Evolutionary conservation across 2,888 invertebrate genomes (phyloP), one percentile per base, ranked within the genome.

Genomic region (Malthinus seriepunctatus): DNA sequence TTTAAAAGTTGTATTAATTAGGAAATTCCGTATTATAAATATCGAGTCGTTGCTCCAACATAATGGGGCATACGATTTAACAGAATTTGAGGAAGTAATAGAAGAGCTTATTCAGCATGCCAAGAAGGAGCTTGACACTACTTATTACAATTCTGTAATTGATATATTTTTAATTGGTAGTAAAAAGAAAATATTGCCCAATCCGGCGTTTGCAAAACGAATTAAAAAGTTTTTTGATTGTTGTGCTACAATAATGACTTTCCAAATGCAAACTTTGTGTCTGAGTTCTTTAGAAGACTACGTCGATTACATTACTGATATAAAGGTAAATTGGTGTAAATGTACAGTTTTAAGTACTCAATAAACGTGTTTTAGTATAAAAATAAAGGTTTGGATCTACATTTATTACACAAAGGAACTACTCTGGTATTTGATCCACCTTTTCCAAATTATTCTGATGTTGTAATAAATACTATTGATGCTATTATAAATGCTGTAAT

Each of bases 211-310:
- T 64, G 83, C 82, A 11, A 82, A 82, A 8, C 84, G 86, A 73
- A 85, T 90, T 76, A 86, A 84, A 67, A 85, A 86, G 42, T 95
- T 95, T 77, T 95, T 90, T 75, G 90, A 93, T 75, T 90, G 93
- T 68, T 86, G 95, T 1, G 89, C 89, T 0, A 88, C 89, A 32
- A 81, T 95, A 38, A 96, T 96, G 96, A 91, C 93, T 0, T 88
- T 88, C 68, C 92, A 95, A 69, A 79, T 97, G 54, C 93, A 95
- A 75, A 86, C 86, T 15, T 77, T 95, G 32, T 91, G 92, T 65
- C 80, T 93, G 38, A 85, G 88, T 67, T 95, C 95, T 3, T 84
- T 95, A 70, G 80, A 85, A 47, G 89, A 90, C 63, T 95, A 87
- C 72, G 87, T 90, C 1, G 81, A 89, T 49, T 91, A 90, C 66